phyloP scores from a whole-genome alignment of 1,140 invertebrate species.

The Carcinoscorpius rotundicauda region DNA sequence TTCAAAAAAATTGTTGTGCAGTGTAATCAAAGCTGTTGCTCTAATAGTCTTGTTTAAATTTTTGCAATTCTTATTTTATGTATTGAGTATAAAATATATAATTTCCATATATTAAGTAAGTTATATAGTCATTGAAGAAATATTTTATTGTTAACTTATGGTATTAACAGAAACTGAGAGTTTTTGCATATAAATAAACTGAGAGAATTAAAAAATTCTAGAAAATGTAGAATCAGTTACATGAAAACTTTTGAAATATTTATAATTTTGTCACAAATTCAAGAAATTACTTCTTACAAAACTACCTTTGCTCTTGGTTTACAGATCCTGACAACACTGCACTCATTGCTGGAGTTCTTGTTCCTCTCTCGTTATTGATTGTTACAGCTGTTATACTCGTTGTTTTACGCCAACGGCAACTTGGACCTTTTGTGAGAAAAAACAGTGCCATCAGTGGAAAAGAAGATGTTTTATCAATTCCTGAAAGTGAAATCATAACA shows the following conservation, averaged over 20 bases:
- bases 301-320: constrained; percentile 3
- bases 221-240: no score
- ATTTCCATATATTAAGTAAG: no score
- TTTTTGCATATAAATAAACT: no score
- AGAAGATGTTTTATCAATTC: constrained; percentile 24
- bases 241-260: background rate
- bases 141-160: no score
- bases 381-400: constrained; percentile 35
- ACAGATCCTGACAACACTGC: constrained; percentile 70
- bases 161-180: no score
- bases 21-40: no score
- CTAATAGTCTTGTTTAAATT: no score
- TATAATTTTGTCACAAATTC: background rate
- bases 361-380: constrained; percentile 48
- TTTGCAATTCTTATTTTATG: no score
- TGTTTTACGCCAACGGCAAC: constrained; percentile 30
- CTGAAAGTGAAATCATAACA: constrained; percentile 23
- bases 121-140: no score
- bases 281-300: background rate
- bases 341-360: constrained; percentile 56
- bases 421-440: constrained; percentile 32
- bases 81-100: no score
- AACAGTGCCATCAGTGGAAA: constrained; percentile 14
- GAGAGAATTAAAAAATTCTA: no score
- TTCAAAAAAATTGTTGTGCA: no score